Conservation (phyloP, 1,140 invertebrate species). For the Euschistus heros region DNA sequence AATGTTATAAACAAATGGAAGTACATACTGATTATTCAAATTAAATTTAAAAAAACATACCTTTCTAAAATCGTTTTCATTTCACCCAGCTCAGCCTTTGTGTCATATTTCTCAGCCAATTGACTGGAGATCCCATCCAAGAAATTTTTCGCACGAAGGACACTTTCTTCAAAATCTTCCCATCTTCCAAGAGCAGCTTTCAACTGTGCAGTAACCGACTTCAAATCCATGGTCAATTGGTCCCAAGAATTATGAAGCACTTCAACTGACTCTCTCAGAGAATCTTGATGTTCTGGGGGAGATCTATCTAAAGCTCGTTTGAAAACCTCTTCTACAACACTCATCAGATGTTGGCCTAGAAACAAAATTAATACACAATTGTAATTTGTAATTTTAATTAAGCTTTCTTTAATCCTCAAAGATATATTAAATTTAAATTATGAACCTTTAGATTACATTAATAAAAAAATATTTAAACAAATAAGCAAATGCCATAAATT, state of each 20-base stretch:
- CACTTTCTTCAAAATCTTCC: slow-evolving; percentile 68
- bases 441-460: neutral
- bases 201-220: slow-evolving; percentile 61
- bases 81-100: slow-evolving; percentile 73
- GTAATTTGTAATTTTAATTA: neutral
- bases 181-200: slow-evolving; percentile 65
- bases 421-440: neutral
- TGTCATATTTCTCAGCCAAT: slow-evolving; percentile 50
- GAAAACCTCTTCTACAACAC: slow-evolving; percentile 68
- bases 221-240: slow-evolving; percentile 67
- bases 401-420: neutral
- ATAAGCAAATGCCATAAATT: neutral
- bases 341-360: slow-evolving; percentile 67
- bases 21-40: neutral
- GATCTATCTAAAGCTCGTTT: slow-evolving; percentile 72
- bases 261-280: slow-evolving; percentile 54
- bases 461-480: neutral
- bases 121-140: slow-evolving; percentile 46
- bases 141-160: slow-evolving; percentile 57
- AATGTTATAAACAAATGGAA: neutral
- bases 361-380: neutral
- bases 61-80: slow-evolving; percentile 83
- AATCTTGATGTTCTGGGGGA: slow-evolving; percentile 66
- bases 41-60: slow-evolving; percentile 35
- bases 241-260: slow-evolving; percentile 70